A percentile compares a stretch with the other conserved stretches of the same genome.
These are phyloP conservation scores for Luperina testacea DNA, from an alignment of 2,888 invertebrate species.

Conservation along the genomic window DNA sequence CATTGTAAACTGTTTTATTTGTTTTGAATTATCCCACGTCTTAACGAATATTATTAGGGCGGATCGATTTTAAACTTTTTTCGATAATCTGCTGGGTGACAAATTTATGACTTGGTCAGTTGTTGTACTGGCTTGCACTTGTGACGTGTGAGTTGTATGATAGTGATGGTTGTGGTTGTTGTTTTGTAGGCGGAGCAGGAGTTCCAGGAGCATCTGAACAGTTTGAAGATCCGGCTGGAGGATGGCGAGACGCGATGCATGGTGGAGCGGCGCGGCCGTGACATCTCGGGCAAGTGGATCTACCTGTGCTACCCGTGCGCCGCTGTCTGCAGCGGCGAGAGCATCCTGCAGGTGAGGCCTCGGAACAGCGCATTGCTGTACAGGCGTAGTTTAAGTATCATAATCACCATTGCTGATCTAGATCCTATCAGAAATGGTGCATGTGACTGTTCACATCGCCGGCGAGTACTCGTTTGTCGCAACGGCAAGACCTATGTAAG, in stretches of 20 bases:
- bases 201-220: slow-evolving; percentile 84
- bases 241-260: slow-evolving; percentile 84
- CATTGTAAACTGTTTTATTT: slow-evolving; percentile 75
- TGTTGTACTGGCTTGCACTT: slow-evolving; percentile 30
- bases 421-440: neutral
- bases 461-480: neutral
- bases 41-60: slow-evolving; percentile 40
- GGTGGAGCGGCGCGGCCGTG: slow-evolving; percentile 86
- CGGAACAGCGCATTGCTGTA: neutral
- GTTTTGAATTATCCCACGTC: slow-evolving; percentile 67
- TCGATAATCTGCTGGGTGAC: neutral
- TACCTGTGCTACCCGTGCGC: slow-evolving; percentile 89
- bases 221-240: slow-evolving; percentile 85
- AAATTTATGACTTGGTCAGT: slow-evolving; percentile 24
- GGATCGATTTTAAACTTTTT: slow-evolving; percentile 8
- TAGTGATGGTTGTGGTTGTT: slow-evolving; percentile 29
- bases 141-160: slow-evolving; percentile 1
- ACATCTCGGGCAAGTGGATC: slow-evolving; percentile 85
- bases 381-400: neutral
- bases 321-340: slow-evolving; percentile 86
- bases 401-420: no score
- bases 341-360: slow-evolving; percentile 80
- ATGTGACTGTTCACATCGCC: neutral
- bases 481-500: neutral
- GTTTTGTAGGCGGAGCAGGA: slow-evolving; percentile 84